Evolutionary conservation across 2,888 invertebrate genomes (phyloP), one percentile per base, ranked within the genome.

Genomic region (Zaprionus obscuricornis): DNA sequence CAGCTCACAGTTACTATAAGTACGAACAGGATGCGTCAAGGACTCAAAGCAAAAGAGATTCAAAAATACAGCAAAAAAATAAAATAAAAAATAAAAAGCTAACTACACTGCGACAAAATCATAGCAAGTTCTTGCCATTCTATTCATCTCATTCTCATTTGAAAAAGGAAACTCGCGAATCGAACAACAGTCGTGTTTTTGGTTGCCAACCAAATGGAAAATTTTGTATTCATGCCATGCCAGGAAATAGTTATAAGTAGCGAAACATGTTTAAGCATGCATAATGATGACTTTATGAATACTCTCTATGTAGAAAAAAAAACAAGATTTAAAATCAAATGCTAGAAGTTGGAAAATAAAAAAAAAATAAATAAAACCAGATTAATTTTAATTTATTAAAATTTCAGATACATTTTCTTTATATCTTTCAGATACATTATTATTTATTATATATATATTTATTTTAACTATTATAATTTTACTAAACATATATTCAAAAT

Each of bases 41-140:
- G 13, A 36, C 60, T 43, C 10, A 33, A 64, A 36, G 27, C 8
- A 33, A 39, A 29, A n/a, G n/a, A n/a, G n/a, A n/a, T n/a, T n/a
- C n/a, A n/a, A n/a, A n/a, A n/a, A n/a, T n/a, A n/a, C n/a, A n/a
- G n/a, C n/a, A n/a, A n/a, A n/a, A n/a, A n/a, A n/a, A n/a, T n/a
- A n/a, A 26, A 45, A 29, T 4, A 22, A 36, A 45, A 20, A 11
- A 39, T 17, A 39, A 36, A 13, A 50, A 20, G 11, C 10, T 16
- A 24, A 18, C 33, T 58, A 37, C 67, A 68, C 67, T 72, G 74
- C 46, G 33, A 51, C 57, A 67, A 62, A 67, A 66, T 43, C 42
- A 31, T 46, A 11, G 42, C 37, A 22, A 52, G 31, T 39, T 26
- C 39, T 36, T n/a, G 40, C 7, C 17, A 29, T n/a, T n/a, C n/a